Evolutionary conservation across 64 coral and sea anemone genomes (phyloP), one percentile per base, ranked within the genome.

Genomic region (Catalaphyllia jardinei): DNA sequence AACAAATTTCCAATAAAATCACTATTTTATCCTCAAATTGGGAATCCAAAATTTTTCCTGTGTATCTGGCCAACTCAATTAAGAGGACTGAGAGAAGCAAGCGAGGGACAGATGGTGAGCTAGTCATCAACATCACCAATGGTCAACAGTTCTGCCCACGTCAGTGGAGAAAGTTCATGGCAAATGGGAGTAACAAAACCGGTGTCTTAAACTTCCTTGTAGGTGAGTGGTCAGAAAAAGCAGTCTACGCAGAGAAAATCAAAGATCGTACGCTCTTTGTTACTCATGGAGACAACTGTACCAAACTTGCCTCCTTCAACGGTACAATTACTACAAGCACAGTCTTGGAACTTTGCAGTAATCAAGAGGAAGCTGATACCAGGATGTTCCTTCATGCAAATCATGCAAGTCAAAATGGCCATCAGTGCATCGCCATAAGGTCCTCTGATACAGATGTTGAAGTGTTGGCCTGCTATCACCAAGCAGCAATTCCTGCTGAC

Each of bases 371-470:
- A n/a, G n/a, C 50, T 4, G 50, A 52, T 52, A 90, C 77, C 0
- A 52, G 79, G 79, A 83, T 83, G 89, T 83, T 83, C 31, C 77
- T 91, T 22, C 85, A 87, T 60, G 76, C 75, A 39, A 30, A 65
- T 24, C 89, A 74, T 28, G 64, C n/a, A n/a, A n/a, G n/a, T n/a
- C n/a, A n/a, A n/a, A n/a, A n/a, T n/a, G n/a, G n/a, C n/a, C n/a
- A n/a, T n/a, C n/a, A n/a, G n/a, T n/a, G n/a, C n/a, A n/a, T n/a
- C n/a, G n/a, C n/a, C n/a, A n/a, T n/a, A n/a, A n/a, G n/a, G n/a
- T n/a, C n/a, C n/a, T n/a, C n/a, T n/a, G n/a, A n/a, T n/a, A n/a
- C n/a, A n/a, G n/a, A 90, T 90, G 88, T 90, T 52, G 88, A 90
- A 82, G 74, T 90, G 14, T 46, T 78, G 60, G 87, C 87, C 20